A percentile compares a stretch with the other conserved stretches of the same genome.
Conservation (phyloP, 1,140 invertebrate genomes). For the Whitmania pigra region DNA sequence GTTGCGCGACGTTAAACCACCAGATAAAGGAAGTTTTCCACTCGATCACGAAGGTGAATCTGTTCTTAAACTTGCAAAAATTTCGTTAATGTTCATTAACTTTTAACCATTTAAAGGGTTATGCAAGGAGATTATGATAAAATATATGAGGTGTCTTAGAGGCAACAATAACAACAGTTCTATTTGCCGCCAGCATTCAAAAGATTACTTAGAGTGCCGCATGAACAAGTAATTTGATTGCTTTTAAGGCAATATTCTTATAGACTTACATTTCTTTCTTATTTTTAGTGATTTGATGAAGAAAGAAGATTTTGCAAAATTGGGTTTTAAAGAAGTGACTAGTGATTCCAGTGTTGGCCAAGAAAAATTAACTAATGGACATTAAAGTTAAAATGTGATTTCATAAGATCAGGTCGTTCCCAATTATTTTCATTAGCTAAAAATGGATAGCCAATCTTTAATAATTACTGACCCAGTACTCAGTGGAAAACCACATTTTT, state of each 20-base stretch:
- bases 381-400: too few relatives aligned
- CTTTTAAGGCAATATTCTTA: not conserved
- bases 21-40: slow-evolving; percentile 19
- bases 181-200: slow-evolving; percentile 1
- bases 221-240: slow-evolving; percentile 13
- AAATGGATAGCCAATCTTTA: not conserved
- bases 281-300: slow-evolving; percentile 12
- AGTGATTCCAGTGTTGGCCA: not conserved
- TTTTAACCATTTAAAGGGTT: not conserved
- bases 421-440: not conserved
- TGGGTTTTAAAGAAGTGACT: not conserved
- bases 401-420: not conserved
- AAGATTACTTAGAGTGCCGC: slow-evolving; percentile 14
- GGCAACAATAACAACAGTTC: not conserved
- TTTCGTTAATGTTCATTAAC: not conserved
- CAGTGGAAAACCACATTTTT: not conserved
- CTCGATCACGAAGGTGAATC: slow-evolving; percentile 17
- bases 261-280: not conserved
- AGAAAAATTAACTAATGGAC: not conserved
- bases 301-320: slow-evolving; percentile 12
- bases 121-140: slow-evolving; percentile 16
- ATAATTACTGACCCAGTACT: not conserved
- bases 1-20: slow-evolving; percentile 15
- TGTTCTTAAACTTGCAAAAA: too few relatives aligned
- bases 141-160: slow-evolving; percentile 14